Conservation (phyloP, 2,888 invertebrate species). For the Macrophya alboannulata region DNA sequence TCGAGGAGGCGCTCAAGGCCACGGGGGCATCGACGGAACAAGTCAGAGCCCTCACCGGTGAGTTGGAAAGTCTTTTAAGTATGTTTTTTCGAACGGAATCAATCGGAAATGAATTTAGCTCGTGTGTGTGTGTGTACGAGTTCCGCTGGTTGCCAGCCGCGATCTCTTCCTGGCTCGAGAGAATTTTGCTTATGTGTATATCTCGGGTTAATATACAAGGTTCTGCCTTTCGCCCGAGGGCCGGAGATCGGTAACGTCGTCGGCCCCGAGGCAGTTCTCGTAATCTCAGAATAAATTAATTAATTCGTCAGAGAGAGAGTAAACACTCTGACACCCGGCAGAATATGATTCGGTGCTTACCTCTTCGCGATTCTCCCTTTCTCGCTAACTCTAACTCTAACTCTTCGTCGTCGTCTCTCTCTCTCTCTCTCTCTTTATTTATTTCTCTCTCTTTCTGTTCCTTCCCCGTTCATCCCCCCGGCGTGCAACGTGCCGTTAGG, state of each 20-base stretch:
- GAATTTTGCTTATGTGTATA: not conserved
- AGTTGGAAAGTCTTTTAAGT: slow-evolving; percentile 70
- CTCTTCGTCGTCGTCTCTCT: slow-evolving; percentile 19
- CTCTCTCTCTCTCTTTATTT: slow-evolving; percentile 48
- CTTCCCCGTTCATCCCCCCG: slow-evolving; percentile 53
- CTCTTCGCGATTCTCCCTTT: slow-evolving; percentile 62
- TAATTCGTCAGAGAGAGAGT: slow-evolving; percentile 75
- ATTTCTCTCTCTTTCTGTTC: slow-evolving; percentile 57
- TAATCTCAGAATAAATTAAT: slow-evolving; percentile 77
- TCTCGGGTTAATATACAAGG: slow-evolving; percentile 11
- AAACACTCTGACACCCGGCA: slow-evolving; percentile 77
- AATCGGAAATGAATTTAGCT: not conserved
- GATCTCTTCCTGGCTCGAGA: not conserved
- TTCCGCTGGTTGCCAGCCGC: not conserved
- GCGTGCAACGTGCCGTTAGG: slow-evolving; percentile 58
- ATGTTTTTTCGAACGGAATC: not conserved
- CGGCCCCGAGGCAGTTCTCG: slow-evolving; percentile 64
- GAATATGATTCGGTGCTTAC: slow-evolving; percentile 78
- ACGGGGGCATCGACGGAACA: slow-evolving; percentile 89
- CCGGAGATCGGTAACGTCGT: slow-evolving; percentile 59
- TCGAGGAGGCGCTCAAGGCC: slow-evolving; percentile 91
- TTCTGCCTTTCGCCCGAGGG: slow-evolving; percentile 51
- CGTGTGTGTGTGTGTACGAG: not conserved
- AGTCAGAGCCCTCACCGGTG: slow-evolving; percentile 91
- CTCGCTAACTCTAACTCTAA: slow-evolving; percentile 42